Conservation (phyloP, 2,888 invertebrate genomes). For the Penaeus monodon region DNA sequence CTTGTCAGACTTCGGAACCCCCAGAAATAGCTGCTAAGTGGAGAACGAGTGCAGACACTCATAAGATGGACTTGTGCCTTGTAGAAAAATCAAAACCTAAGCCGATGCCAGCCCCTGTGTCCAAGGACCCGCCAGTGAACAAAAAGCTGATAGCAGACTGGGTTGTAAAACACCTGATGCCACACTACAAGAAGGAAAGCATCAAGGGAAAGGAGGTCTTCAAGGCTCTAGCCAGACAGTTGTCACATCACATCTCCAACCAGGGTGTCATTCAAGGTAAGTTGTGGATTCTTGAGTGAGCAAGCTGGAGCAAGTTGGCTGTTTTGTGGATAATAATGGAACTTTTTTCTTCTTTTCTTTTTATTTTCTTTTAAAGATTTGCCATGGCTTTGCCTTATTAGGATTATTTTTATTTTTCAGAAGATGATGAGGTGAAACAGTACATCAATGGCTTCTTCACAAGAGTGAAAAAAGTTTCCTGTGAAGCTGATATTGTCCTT, state of each 20-base stretch:
- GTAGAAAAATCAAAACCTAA: not conserved
- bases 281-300: not conserved
- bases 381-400: not conserved
- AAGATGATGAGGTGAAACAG: conserved; percentile 14
- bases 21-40: not conserved
- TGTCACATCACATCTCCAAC: conserved; percentile 30
- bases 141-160: conserved; percentile 55
- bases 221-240: conserved; percentile 53
- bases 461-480: conserved; percentile 15
- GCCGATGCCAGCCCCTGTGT: not conserved
- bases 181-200: conserved; percentile 48
- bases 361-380: not conserved
- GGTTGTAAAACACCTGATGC: conserved; percentile 63
- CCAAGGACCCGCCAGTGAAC: not conserved
- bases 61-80: not conserved
- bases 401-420: conserved; percentile 14
- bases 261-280: conserved; percentile 6
- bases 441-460: conserved; percentile 16
- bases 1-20: not conserved
- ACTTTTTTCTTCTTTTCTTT: not conserved
- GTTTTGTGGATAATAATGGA: not conserved
- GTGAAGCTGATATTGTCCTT: conserved; percentile 24
- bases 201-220: conserved; percentile 55
- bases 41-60: not conserved
- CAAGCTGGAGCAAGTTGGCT: not conserved